Conservation (phyloP, 2,888 invertebrate species). For the Seladonia tumulorum region DNA sequence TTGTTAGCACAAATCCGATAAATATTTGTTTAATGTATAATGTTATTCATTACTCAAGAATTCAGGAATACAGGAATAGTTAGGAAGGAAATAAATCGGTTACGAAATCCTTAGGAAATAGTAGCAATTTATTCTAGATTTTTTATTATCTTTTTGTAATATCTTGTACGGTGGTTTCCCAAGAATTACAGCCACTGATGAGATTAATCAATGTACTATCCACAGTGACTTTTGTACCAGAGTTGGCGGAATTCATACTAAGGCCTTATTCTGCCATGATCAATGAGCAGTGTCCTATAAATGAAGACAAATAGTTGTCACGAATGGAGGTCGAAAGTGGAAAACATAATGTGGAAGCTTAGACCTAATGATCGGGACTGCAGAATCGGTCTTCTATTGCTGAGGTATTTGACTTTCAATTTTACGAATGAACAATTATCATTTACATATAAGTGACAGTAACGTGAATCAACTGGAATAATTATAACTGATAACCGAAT, state of each 20-base stretch:
- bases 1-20: not conserved
- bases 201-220: constrained; percentile 55
- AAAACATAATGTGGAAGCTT: constrained; percentile 35
- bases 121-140: not conserved
- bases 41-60: not conserved
- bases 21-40: not conserved
- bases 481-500: not conserved
- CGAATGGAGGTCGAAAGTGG: constrained; percentile 33
- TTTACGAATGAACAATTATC: constrained; percentile 2
- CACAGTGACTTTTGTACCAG: constrained; percentile 32
- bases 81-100: not conserved
- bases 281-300: constrained; percentile 56
- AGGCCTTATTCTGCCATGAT: constrained; percentile 68
- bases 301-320: constrained; percentile 65
- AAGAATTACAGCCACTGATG: constrained; percentile 33
- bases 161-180: constrained; percentile 15
- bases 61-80: not conserved
- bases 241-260: constrained; percentile 45
- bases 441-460: constrained; percentile 7
- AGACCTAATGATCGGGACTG: constrained; percentile 39
- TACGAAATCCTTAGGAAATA: not conserved
- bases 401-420: constrained; percentile 43
- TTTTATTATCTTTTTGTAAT: not conserved
- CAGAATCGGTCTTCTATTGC: constrained; percentile 39
- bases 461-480: constrained; percentile 2